Evolutionary conservation across 2,797 vertebrate species (phyloP).

Genomic region (Sternarchorhynchus goeldii): DNA sequence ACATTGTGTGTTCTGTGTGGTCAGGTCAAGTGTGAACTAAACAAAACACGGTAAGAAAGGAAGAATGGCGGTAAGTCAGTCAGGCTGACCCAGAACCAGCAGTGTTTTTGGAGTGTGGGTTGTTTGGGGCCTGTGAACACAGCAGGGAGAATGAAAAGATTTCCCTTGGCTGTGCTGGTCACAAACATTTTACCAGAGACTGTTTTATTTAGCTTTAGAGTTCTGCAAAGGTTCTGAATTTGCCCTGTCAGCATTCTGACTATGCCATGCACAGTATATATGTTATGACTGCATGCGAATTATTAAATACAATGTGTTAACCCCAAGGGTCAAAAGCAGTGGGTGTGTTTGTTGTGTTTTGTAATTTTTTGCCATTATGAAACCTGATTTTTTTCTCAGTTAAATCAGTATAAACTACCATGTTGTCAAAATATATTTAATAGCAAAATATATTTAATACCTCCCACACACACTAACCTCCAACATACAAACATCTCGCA

Average conservation of each 20-base stretch:
- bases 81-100: conserved; percentile 4
- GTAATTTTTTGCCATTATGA: conserved; percentile 1
- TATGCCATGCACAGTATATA: neutral
- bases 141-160: neutral
- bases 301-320: conserved; percentile 1
- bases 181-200: conserved; percentile 1
- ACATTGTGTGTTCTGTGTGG: neutral
- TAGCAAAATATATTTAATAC: no score
- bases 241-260: neutral
- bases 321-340: neutral
- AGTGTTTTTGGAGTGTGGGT: neutral
- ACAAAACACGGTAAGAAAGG: neutral
- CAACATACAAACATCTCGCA: no score
- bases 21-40: neutral
- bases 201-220: conserved; percentile 22
- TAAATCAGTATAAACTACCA: no score
- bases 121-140: neutral
- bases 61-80: neutral
- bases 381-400: neutral
- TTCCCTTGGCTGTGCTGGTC: conserved; percentile 2
- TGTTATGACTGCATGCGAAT: neutral
- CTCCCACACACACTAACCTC: no score
- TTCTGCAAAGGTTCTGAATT: conserved; percentile 33
- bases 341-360: neutral
- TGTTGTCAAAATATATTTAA: no score